Conservation (phyloP, 2,888 invertebrate genomes). For the Drosophila leonis region DNA sequence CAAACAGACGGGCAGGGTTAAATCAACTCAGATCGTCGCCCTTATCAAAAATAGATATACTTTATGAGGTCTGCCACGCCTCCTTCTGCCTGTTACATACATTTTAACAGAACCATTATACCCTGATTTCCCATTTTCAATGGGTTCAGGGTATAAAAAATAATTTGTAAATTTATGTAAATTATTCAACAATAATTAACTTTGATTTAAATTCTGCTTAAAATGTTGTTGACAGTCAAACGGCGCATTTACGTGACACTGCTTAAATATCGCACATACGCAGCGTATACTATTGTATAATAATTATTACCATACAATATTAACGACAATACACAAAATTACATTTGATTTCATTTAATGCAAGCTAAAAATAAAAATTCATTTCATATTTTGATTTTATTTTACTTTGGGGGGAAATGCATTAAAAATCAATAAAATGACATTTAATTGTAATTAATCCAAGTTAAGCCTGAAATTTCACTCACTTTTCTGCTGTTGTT, state of each 20-base stretch:
- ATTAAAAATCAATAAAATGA: conserved; percentile 1
- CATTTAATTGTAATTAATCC: conserved; percentile 7
- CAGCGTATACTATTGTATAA: not conserved
- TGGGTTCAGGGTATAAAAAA: no score
- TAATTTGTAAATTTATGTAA: no score
- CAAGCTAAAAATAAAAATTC: not conserved
- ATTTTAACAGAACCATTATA: no score
- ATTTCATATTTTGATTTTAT: conserved; percentile 5
- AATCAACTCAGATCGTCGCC: no score
- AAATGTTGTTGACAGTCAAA: not conserved
- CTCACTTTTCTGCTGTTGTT: not conserved
- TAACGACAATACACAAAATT: not conserved
- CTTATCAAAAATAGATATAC: no score
- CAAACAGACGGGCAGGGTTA: no score
- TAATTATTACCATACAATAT: not conserved
- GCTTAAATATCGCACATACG: not conserved
- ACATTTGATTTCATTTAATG: not conserved
- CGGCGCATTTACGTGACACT: not conserved
- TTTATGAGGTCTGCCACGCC: no score
- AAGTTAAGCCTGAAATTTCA: not conserved
- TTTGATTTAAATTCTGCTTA: not conserved
- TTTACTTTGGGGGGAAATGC: not conserved
- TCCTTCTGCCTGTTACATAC: no score
- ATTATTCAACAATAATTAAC: no score
- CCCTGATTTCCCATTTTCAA: no score